Evolutionary conservation across 1,140 invertebrate species (phyloP).

Genomic region (Drosophila serrata): DNA sequence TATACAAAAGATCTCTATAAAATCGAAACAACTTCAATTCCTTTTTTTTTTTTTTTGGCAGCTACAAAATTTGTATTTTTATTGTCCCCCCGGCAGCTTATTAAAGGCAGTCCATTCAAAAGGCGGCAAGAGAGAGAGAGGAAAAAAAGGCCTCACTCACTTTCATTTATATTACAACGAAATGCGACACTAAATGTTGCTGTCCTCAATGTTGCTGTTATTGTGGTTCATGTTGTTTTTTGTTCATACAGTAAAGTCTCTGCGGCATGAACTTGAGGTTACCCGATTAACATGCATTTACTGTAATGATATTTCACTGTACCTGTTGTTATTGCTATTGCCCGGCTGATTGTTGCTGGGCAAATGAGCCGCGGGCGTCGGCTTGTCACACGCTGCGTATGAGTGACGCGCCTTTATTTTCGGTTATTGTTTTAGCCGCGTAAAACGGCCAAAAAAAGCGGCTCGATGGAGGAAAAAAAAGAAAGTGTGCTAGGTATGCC

Average conservation of each 20-base stretch:
- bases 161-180: constrained; percentile 83
- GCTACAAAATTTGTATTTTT: constrained; percentile 73
- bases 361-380: constrained; percentile 67
- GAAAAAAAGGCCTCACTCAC: constrained; percentile 68
- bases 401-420: constrained; percentile 83
- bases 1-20: constrained; percentile 62
- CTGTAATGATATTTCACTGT: background rate
- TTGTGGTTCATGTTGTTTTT: constrained; percentile 27
- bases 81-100: constrained; percentile 63
- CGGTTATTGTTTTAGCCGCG: constrained; percentile 80
- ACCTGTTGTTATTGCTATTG: constrained; percentile 40
- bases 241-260: background rate
- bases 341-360: constrained; percentile 57
- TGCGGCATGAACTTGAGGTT: too few relatives aligned
- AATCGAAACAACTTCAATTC: constrained; percentile 70
- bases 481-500: constrained; percentile 75
- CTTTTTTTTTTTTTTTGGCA: too few relatives aligned
- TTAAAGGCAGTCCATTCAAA: constrained; percentile 71
- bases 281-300: background rate
- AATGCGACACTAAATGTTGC: constrained; percentile 78
- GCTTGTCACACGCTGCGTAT: constrained; percentile 79
- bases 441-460: constrained; percentile 47
- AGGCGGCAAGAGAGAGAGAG: constrained; percentile 8
- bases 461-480: constrained; percentile 55
- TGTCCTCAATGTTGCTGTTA: constrained; percentile 52